Base-by-base conservation (phyloP, 1,140 invertebrate genomes). In the Gryon sp. region DNA sequence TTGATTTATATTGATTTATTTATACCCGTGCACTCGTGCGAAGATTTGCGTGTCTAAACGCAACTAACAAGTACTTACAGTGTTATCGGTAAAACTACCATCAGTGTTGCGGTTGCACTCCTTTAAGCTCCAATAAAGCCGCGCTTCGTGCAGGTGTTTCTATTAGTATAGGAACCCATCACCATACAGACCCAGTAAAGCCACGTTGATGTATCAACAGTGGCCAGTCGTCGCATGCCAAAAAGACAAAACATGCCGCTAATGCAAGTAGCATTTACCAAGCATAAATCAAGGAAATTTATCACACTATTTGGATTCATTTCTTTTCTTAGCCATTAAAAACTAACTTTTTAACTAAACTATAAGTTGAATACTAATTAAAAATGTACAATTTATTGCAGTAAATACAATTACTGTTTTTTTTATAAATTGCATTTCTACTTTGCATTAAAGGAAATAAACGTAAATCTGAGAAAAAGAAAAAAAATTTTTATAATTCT, bases 121-220 rank as follows among this genome's bases (percentile, higher is more conserved):
- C 84, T 87, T 88, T 72, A 86, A 86, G 81, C 87, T 91, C 90
- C 90, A 91, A 90, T 88, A 91, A 62, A 90, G 88, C 85, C 88
- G 89, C 81, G 90, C 90, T 82, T 91, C 90, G 89, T 90, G 90
- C 87, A 91, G 90, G 86, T 91, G 90, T 91, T 91, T 91, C 90
- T 91, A 91, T 87, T 87, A 87, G 86, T 86, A 82, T 86, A 87
- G 74, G 84, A 86, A 90, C 86, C 88, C 89, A 89, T 83, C 88
- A 89, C 87, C 89, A 84, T 80, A 86, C 79, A 87, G 83, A 84
- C 78, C 80, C 82, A 83, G 82, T 82, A 78, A 84, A 82, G 70
- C 78, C 78, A 84, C 76, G 75, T 84, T 81, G 78, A 76, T 80
- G 81, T 57, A 66, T 84, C 80, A 83, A 81, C 83, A 76, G 34